Evolutionary conservation across 2,797 vertebrate genomes (phyloP), one percentile per base, ranked within the genome.

Genomic region (Pseudochromis fuscus): DNA sequence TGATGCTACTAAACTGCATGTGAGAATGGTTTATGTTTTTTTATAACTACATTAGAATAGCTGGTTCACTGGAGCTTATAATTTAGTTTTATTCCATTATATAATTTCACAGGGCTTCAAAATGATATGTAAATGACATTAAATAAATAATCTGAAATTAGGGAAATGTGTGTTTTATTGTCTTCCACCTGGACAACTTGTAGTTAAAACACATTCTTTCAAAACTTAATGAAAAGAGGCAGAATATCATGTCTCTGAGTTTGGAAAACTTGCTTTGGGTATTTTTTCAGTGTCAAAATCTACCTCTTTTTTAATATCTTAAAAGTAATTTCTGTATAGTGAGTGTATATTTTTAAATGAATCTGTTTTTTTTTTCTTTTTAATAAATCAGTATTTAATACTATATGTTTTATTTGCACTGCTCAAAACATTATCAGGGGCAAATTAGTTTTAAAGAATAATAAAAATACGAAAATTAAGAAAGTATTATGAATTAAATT

Each of bases 121-220:
- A 77, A 61, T 48, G 21, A 70, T 67, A 62, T 79, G 66, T 68
- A 57, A 65, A 81, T 72, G 13, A 75, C 5, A 6, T 62, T 45
- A 42, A 35, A 78, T 63, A 30, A 46, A 44, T 45, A 0, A 49
- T 63, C 23, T 80, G 25, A 61, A 78, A 67, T 30, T 3, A 57
- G 9, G 44, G 49, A 67, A 71, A 59, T 23, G 33, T 58, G 2
- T 50, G 5, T 42, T 42, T 64, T 56, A 49, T 40, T 28, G 56
- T 64, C 16, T 37, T 71, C 9, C 42, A 50, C 15, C n/a, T 67
- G 48, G 40, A 7, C 6, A 18, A 40, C 18, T 40, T 40, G 18
- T 37, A 40, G 3, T 38, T 56, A 15, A 62, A 60, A 42, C 11
- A 63, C 4, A 37, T 25, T 31, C 3, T 62, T 74, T 65, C 12